Evolutionary conservation across 2,888 invertebrate genomes (phyloP).

Genomic region (Brenthis daphne): DNA sequence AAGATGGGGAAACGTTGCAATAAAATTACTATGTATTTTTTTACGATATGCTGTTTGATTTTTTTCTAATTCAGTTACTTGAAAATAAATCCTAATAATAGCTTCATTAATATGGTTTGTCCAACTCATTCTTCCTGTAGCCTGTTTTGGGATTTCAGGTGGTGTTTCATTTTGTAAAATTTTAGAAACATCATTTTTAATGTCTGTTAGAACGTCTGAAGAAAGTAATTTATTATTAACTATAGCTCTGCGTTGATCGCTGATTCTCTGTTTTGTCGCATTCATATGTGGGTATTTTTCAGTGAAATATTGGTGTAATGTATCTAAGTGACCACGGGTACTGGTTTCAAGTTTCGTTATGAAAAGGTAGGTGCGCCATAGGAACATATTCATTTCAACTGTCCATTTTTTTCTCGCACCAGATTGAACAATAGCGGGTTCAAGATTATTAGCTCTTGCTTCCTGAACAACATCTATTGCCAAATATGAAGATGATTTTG

Average conservation of each 20-base stretch:
- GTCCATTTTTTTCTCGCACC: conserved; percentile 34
- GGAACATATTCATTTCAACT: conserved; percentile 32
- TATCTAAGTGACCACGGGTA: too few relatives aligned
- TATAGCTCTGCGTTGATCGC: conserved; percentile 31
- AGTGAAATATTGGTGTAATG: conserved; percentile 30
- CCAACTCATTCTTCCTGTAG: conserved; percentile 28
- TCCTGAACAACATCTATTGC: conserved; percentile 28
- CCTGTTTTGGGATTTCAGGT: neutral
- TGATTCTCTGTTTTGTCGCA: conserved; percentile 38
- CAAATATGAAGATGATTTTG: neutral
- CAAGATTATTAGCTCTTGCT: conserved; percentile 24
- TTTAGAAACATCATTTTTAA: neutral
- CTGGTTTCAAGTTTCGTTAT: too few relatives aligned
- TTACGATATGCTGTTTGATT: conserved; percentile 31
- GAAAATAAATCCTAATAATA: conserved; percentile 28
- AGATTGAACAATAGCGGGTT: conserved; percentile 27
- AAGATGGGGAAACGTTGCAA: conserved; percentile 25
- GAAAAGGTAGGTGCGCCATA: conserved; percentile 34
- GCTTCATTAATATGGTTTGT: conserved; percentile 31
- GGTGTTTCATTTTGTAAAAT: neutral
- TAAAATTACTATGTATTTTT: conserved; percentile 26
- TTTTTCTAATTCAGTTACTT: conserved; percentile 23
- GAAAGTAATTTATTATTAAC: conserved; percentile 31
- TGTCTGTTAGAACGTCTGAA: neutral
- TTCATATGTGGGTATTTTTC: conserved; percentile 36